Conservation (phyloP, 2,113 vertebrate species). For the Mobula birostris region DNA sequence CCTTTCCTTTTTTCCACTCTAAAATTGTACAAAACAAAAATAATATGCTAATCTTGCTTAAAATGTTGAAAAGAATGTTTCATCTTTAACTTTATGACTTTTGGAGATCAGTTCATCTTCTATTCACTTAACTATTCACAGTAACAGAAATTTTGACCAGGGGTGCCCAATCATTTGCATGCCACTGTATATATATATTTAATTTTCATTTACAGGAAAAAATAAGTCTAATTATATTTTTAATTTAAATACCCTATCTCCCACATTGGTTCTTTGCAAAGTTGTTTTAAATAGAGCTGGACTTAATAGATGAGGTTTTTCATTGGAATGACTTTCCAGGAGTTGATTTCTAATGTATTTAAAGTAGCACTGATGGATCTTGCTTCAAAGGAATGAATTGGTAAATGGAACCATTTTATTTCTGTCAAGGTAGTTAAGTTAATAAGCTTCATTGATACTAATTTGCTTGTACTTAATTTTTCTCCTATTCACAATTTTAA, state of each 20-base stretch:
- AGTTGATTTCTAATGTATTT: conserved; percentile 24
- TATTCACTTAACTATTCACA: no score
- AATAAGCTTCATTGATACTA: not conserved
- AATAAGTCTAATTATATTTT: not conserved
- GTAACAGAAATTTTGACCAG: no score
- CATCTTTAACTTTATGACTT: no score
- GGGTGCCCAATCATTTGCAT: no score
- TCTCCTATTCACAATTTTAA: not conserved
- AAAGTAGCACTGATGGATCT: not conserved
- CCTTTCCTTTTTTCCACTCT: no score
- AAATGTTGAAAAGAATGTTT: no score
- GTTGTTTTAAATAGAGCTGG: not conserved
- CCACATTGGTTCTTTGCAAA: not conserved
- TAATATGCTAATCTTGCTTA: no score
- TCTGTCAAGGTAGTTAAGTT: not conserved
- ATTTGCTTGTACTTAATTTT: conserved; percentile 13
- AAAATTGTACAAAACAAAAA: no score
- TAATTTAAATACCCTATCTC: not conserved
- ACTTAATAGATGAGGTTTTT: not conserved
- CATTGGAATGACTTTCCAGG: not conserved
- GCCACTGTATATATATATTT: no score
- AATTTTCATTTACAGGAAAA: not conserved
- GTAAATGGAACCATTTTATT: conserved; percentile 17
- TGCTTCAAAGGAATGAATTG: conserved; percentile 8
- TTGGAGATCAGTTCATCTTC: no score